phyloP scores from a whole-genome alignment of 2,888 invertebrate species.

The Aphidoletes aphidimyza region DNA sequence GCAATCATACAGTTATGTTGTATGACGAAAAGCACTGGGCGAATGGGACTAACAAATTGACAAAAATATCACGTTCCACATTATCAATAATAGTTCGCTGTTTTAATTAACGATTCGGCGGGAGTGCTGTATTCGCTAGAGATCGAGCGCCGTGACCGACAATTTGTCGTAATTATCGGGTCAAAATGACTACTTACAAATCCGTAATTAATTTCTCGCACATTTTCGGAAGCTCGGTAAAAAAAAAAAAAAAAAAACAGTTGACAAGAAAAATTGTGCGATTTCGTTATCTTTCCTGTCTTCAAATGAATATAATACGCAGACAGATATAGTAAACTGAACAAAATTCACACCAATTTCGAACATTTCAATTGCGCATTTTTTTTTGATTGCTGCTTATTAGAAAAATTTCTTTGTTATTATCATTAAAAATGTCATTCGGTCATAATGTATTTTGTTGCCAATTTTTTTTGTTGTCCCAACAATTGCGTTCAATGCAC shows the following conservation, averaged over 20 bases:
- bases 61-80: slow-evolving; percentile 34
- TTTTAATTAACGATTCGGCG: neutral
- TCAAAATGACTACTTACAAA: neutral
- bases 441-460: too few species aligned
- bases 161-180: slow-evolving; percentile 11
- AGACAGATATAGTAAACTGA: too few species aligned
- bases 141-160: neutral
- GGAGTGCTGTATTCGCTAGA: neutral
- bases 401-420: too few species aligned
- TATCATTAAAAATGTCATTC: too few species aligned
- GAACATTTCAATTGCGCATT: too few species aligned
- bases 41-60: neutral
- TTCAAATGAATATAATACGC: too few species aligned
- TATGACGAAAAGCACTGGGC: neutral
- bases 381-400: too few species aligned
- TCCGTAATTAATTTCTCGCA: neutral
- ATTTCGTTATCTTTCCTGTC: too few species aligned
- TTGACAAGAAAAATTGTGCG: neutral
- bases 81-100: slow-evolving; percentile 42
- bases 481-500: neutral
- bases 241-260: too few species aligned
- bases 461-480: neutral
- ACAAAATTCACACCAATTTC: too few species aligned
- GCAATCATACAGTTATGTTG: neutral
- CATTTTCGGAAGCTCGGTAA: too few species aligned